Evolutionary conservation across 2,113 vertebrate species (phyloP).

Genomic region (Polyodon spathula): DNA sequence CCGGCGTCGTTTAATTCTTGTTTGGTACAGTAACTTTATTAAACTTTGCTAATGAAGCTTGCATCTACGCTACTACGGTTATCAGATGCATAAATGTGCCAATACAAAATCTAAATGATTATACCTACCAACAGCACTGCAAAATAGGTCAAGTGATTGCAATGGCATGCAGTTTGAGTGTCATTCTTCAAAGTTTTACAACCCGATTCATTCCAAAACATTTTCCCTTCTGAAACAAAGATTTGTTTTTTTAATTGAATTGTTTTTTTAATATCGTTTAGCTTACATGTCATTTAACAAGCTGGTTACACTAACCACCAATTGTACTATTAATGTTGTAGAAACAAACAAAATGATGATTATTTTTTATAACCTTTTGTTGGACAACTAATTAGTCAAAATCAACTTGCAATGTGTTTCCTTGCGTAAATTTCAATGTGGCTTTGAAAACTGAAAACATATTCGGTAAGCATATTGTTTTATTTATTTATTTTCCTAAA

Average conservation of each 20-base stretch:
- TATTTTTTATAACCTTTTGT: constrained; percentile 35
- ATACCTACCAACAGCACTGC: constrained; percentile 55
- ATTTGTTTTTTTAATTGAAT: background rate
- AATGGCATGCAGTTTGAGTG: constrained; percentile 43
- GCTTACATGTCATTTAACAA: no score
- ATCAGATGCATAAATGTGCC: background rate
- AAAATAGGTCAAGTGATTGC: constrained; percentile 61
- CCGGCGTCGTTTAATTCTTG: no score
- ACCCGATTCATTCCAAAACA: constrained; percentile 43
- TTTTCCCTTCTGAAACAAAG: constrained; percentile 2
- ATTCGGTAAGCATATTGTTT: no score
- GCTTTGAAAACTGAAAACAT: no score
- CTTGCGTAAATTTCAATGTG: no score
- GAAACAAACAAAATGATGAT: no score
- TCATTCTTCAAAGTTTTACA: constrained; percentile 33
- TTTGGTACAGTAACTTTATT: no score
- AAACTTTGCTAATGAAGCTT: background rate
- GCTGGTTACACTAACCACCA: no score
- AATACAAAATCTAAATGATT: background rate
- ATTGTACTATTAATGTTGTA: background rate
- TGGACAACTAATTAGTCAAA: no score
- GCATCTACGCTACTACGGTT: background rate
- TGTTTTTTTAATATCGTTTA: background rate
- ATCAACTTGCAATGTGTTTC: no score
- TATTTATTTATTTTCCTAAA: no score